These are phyloP conservation scores for Drosophila paranaensis DNA, from an alignment of 2,888 invertebrate species.

Conservation along the genomic window DNA sequence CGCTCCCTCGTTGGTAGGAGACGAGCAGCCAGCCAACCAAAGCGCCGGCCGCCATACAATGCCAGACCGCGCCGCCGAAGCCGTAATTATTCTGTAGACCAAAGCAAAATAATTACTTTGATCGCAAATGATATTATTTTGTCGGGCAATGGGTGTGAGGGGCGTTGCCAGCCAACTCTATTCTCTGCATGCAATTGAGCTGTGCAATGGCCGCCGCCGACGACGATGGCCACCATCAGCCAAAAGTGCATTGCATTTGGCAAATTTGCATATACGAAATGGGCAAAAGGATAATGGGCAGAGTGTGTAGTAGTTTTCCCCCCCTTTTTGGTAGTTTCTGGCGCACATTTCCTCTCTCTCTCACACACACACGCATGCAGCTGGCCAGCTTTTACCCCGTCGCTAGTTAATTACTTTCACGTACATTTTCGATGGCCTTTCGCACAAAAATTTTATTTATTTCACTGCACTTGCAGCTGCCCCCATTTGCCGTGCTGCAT, in stretches of 20 bases:
- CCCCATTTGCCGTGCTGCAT: constrained; percentile 31
- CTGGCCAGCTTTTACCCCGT: constrained; percentile 26
- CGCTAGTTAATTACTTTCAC: constrained; percentile 79
- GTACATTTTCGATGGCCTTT: constrained; percentile 74
- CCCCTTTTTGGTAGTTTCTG: constrained; percentile 31
- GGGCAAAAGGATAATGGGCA: constrained; percentile 15
- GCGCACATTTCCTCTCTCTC: constrained; percentile 21
- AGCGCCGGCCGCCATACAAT: constrained; percentile 69
- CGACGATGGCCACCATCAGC: constrained; percentile 69
- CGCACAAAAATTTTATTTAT: constrained; percentile 71
- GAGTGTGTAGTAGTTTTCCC: constrained; percentile 12
- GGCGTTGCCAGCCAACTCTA: constrained; percentile 50
- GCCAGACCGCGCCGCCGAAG: constrained; percentile 39
- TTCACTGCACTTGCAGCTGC: constrained; percentile 69
- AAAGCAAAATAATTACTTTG: constrained; percentile 81
- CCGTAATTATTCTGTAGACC: constrained; percentile 80
- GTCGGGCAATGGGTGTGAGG: constrained; percentile 64
- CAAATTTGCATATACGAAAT: constrained; percentile 69
- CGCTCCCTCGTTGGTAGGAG: constrained; percentile 37
- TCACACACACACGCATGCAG: not conserved
- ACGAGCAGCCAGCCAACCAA: constrained; percentile 65
- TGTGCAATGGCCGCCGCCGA: constrained; percentile 63
- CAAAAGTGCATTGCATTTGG: constrained; percentile 77
- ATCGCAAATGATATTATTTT: constrained; percentile 81
- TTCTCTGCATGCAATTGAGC: constrained; percentile 69